Evolutionary conservation across 2,797 vertebrate genomes (phyloP), one percentile per base, ranked within the genome.

Genomic region (Acomys russatus): DNA sequence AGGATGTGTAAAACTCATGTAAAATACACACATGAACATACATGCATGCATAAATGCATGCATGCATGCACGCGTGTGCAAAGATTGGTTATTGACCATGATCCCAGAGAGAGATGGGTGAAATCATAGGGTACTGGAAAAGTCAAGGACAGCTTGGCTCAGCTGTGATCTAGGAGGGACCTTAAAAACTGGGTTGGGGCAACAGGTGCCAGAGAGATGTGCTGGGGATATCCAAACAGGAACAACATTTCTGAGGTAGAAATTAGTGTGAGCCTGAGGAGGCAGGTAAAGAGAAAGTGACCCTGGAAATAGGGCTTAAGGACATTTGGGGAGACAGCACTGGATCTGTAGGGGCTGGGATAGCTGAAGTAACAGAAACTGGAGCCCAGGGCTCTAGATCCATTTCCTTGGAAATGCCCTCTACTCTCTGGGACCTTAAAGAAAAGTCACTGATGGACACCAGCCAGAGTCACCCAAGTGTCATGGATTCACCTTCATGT

Each of bases 301-400:
- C n/a, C 70, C 92, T 61, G 17, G 61, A 96, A 94, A 28, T 18
- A 68, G 61, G n/a, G 54, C 51, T 84, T 94, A 66, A 89, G 79
- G 82, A 88, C 61, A 84, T 12, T 38, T 4, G 9, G 30, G 82
- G 51, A 95, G 94, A 84, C 61, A 92, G 84, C 61, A 61, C 71
- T 49, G 49, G 89, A 73, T 76, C 88, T 64, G 15, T 2, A 79
- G 66, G 82, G 51, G 59, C 80, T 14, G 77, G n/a, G 8, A 30
- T 1, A 9, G 44, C 68, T 70, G 54, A 77, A 92, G 25, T 44
- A 61, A 74, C 28, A 38, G 44, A 66, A 94, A 94, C 51, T 38
- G 64, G 23, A 93, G 56, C 56, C 14, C 17, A 35, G 38, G 38
- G 7, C 20, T 61, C 54, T 70, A 89, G 63, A 79, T 56, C 86